These are phyloP conservation scores for Protonibea diacanthus DNA, from an alignment of 2,797 vertebrate genomes.

Conservation along the genomic window DNA sequence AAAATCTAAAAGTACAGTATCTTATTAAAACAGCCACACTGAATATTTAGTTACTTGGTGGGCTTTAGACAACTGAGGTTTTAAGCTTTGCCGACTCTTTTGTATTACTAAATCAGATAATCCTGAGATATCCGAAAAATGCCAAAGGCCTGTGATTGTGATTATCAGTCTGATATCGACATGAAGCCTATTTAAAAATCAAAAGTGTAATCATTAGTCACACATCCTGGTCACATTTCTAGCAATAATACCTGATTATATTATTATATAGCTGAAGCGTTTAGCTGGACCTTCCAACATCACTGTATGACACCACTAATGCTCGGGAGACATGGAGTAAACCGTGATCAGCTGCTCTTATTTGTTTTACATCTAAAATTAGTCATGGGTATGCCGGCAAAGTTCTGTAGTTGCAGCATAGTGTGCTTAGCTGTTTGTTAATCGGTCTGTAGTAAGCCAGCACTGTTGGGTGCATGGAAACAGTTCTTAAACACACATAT, in stretches of 20 bases:
- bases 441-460: neutral
- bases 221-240: constrained; percentile 12
- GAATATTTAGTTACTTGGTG: neutral
- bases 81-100: neutral
- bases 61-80: constrained; percentile 3
- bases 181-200: neutral
- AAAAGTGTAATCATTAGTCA: constrained; percentile 15
- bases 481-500: neutral
- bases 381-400: neutral
- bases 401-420: neutral
- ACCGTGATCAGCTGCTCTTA: neutral
- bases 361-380: neutral
- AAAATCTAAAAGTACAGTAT: constrained; percentile 1
- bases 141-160: neutral
- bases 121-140: neutral
- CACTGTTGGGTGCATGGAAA: neutral
- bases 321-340: neutral
- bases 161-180: neutral
- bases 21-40: constrained; percentile 3
- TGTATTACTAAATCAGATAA: neutral
- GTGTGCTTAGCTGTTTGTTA: neutral
- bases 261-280: neutral
- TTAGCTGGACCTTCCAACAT: neutral
- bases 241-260: neutral
- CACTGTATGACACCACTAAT: neutral